Conservation (phyloP, 2,888 invertebrate species). For the Spodoptera littoralis region DNA sequence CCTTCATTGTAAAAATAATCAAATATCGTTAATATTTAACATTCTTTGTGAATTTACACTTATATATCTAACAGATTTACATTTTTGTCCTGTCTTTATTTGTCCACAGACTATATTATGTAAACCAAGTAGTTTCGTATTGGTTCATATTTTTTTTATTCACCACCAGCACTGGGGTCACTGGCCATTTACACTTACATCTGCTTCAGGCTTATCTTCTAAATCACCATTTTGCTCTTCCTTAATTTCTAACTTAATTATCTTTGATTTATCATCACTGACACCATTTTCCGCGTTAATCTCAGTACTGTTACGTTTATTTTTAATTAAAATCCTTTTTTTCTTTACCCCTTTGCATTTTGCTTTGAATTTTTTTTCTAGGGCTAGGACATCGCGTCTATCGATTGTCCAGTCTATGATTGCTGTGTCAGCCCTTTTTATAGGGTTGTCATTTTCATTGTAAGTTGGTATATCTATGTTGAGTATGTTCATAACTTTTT, state of each 20-base stretch:
- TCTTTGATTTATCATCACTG: slow-evolving; percentile 69
- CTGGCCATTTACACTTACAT: slow-evolving; percentile 7
- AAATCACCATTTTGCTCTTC: slow-evolving; percentile 53
- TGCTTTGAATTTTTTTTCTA: slow-evolving; percentile 89
- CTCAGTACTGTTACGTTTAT: slow-evolving; percentile 67
- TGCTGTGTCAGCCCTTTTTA: slow-evolving; percentile 82
- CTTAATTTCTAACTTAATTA: slow-evolving; percentile 73
- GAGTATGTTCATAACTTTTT: slow-evolving; percentile 92
- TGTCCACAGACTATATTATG: too few relatives aligned
- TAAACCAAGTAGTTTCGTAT: too few relatives aligned
- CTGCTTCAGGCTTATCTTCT: slow-evolving; percentile 23
- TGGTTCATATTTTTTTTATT: too few relatives aligned
- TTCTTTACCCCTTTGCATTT: slow-evolving; percentile 86
- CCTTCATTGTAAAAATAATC: too few relatives aligned
- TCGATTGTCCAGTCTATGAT: slow-evolving; percentile 93
- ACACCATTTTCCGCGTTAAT: slow-evolving; percentile 30
- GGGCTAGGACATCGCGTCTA: slow-evolving; percentile 87
- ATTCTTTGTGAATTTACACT: too few relatives aligned
- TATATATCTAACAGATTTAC: too few relatives aligned
- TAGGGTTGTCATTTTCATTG: slow-evolving; percentile 90
- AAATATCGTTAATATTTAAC: too few relatives aligned
- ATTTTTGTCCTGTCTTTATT: too few relatives aligned
- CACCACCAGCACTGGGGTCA: too few relatives aligned
- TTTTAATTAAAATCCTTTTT: slow-evolving; percentile 77
- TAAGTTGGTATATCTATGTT: slow-evolving; percentile 93